phyloP scores from a whole-genome alignment of 2,797 vertebrate genomes.

The Coreius guichenoti region DNA sequence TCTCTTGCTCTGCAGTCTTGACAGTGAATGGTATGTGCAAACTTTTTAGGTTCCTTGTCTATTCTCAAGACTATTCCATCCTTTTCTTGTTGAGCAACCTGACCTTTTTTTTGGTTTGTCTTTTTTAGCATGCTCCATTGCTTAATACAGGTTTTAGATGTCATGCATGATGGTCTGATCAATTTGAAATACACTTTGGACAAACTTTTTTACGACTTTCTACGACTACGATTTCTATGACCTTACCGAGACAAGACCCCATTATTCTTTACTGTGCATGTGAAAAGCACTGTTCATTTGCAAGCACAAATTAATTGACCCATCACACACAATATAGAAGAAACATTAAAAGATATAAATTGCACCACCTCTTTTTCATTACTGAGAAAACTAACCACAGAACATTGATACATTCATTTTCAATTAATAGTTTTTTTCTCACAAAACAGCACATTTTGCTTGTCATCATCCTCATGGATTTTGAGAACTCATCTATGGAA shows the following conservation, averaged over 20 bases:
- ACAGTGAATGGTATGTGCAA: conserved; percentile 86
- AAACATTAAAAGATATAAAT: not conserved
- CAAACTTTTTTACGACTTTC: too few species aligned
- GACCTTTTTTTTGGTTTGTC: not conserved
- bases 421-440: not conserved
- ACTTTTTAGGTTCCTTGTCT: not conserved
- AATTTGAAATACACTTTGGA: not conserved
- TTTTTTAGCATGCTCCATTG: not conserved
- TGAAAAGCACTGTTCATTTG: not conserved
- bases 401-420: conserved; percentile 2
- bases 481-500: conserved; percentile 43
- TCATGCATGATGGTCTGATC: not conserved
- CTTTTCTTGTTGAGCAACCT: not conserved
- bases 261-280: conserved; percentile 20
- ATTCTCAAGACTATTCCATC: not conserved
- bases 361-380: not conserved
- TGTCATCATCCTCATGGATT: conserved; percentile 37
- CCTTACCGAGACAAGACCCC: not conserved
- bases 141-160: conserved; percentile 15
- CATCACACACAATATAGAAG: not conserved
- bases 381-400: conserved; percentile 24
- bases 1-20: conserved; percentile 86
- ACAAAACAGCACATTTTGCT: conserved; percentile 14
- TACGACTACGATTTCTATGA: not conserved
- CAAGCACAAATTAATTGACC: not conserved